A percentile compares a stretch with the other conserved stretches of the same genome.
Evolutionary conservation across 2,888 invertebrate species (phyloP).

Genomic region (Pycnomerus fuliginosus): DNA sequence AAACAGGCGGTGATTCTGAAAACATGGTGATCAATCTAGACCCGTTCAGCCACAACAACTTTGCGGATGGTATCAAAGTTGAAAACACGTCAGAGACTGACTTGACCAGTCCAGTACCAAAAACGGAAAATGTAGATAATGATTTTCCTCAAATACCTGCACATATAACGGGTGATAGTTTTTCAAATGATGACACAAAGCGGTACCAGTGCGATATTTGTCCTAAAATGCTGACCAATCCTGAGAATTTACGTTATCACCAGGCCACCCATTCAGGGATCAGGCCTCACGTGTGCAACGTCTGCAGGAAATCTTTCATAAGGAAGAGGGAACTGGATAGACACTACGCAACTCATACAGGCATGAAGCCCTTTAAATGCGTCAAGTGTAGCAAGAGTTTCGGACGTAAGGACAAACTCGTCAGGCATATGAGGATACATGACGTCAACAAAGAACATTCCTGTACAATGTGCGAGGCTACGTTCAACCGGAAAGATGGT

Average conservation of each 20-base stretch:
- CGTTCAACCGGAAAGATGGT: slow-evolving; percentile 61
- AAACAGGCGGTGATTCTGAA: slow-evolving; percentile 46
- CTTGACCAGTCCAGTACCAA: slow-evolving; percentile 18
- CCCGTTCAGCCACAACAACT: slow-evolving; percentile 54
- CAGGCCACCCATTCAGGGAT: slow-evolving; percentile 37
- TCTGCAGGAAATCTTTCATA: slow-evolving; percentile 68
- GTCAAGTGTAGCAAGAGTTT: slow-evolving; percentile 67
- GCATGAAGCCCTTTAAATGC: slow-evolving; percentile 68
- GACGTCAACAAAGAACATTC: slow-evolving; percentile 55
- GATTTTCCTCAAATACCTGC: slow-evolving; percentile 40
- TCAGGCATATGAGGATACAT: slow-evolving; percentile 67
- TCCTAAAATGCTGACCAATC: slow-evolving; percentile 42
- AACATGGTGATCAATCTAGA: slow-evolving; percentile 63
- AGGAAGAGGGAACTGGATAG: slow-evolving; percentile 70
- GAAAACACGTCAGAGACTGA: slow-evolving; percentile 32
- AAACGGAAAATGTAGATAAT: slow-evolving; percentile 23
- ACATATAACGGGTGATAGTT: slow-evolving; percentile 44
- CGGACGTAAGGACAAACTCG: slow-evolving; percentile 68
- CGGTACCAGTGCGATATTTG: slow-evolving; percentile 37
- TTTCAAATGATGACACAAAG: slow-evolving; percentile 26
- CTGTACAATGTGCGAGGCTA: slow-evolving; percentile 63
- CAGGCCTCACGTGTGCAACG: slow-evolving; percentile 63
- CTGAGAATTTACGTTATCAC: slow-evolving; percentile 38
- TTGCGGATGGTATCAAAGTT: slow-evolving; percentile 2
- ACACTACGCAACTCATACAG: slow-evolving; percentile 67